A percentile compares a stretch with the other conserved stretches of the same genome.
These are phyloP conservation scores for Leucophenga maculata DNA, from an alignment of 2,888 invertebrate genomes.

Conservation along the genomic window DNA sequence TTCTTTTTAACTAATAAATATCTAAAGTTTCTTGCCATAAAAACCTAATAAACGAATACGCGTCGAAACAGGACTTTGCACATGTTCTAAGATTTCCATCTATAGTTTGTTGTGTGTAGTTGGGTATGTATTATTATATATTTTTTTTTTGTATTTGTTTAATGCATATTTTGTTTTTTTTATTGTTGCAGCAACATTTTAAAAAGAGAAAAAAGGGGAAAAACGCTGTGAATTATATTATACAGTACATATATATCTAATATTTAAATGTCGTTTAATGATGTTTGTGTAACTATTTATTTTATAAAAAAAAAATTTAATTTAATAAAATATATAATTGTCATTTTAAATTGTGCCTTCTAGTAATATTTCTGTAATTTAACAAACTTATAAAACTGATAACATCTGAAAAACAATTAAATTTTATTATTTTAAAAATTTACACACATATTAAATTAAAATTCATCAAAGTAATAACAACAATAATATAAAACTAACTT, in stretches of 20 bases:
- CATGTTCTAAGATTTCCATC: constrained; percentile 73
- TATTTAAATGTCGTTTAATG: constrained; percentile 1
- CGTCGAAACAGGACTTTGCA: constrained; percentile 72
- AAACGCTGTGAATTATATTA: constrained; percentile 4
- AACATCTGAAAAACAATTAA: constrained; percentile 43
- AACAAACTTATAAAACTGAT: constrained; percentile 48
- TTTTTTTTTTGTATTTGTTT: constrained; percentile 34
- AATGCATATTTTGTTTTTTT: constrained; percentile 28
- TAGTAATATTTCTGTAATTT: constrained; percentile 38
- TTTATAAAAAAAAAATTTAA: constrained; percentile 1
- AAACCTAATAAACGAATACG: constrained; percentile 72
- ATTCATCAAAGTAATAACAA: constrained; percentile 16
- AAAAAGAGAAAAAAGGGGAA: constrained; percentile 28
- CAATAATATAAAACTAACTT: constrained; percentile 25
- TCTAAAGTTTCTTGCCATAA: constrained; percentile 72
- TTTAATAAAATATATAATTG: neutral
- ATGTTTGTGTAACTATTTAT: neutral
- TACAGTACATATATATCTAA: neutral
- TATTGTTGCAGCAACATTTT: constrained; percentile 29
- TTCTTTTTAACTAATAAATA: neutral
- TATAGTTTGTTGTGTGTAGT: constrained; percentile 43
- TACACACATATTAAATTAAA: neutral
- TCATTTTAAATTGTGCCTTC: neutral
- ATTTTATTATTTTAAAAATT: neutral
- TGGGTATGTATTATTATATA: neutral